Conservation (phyloP, 1,140 invertebrate species). For the Dolichoris vasculosae region DNA sequence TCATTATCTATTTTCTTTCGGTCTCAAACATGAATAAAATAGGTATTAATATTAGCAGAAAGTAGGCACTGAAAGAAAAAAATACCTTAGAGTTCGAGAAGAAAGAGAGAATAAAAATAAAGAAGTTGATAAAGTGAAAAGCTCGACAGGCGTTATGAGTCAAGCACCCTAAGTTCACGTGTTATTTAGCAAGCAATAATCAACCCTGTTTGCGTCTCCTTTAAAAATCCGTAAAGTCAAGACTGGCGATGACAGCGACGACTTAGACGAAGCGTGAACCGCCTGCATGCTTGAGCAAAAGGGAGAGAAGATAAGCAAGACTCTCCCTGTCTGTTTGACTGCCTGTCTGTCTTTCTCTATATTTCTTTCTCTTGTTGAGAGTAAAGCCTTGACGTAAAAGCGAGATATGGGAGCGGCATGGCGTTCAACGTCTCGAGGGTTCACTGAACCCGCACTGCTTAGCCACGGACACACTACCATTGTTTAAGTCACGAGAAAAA, state of each 20-base stretch:
- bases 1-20: background rate
- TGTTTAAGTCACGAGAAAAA: conserved; percentile 20
- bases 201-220: conserved; percentile 14
- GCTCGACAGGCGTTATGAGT: background rate
- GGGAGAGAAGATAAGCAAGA: background rate
- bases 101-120: background rate
- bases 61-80: background rate
- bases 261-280: background rate
- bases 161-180: conserved; percentile 34
- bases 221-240: conserved; percentile 45
- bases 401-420: conserved; percentile 46
- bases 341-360: background rate
- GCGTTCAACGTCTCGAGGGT: conserved; percentile 45
- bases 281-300: background rate
- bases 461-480: conserved; percentile 37
- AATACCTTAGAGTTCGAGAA: background rate
- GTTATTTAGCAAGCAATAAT: conserved; percentile 37
- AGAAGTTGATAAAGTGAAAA: conserved; percentile 10
- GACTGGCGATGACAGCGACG: background rate
- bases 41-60: background rate
- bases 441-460: conserved; percentile 41
- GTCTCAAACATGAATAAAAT: conserved; percentile 3
- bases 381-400: conserved; percentile 21
- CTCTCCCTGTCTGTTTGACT: no score
- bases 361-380: background rate